A percentile compares a stretch with the other conserved stretches of the same genome.
phyloP scores from a whole-genome alignment of 2,888 invertebrate genomes.

The Mythimna loreyi region DNA sequence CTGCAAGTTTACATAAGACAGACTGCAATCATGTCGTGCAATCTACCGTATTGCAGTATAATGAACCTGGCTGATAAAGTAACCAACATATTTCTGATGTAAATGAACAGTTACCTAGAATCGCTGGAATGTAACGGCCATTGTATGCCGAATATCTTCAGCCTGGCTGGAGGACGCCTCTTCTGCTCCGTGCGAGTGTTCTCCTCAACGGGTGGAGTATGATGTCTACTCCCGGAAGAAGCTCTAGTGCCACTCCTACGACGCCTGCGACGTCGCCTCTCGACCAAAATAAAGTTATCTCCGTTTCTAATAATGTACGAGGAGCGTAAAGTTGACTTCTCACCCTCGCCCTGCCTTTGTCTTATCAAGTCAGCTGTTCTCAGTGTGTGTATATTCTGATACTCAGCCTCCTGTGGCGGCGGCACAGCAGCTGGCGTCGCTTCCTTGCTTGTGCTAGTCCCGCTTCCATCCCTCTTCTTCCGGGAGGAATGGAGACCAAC shows the following conservation, averaged over 20 bases:
- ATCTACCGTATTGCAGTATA: constrained; percentile 70
- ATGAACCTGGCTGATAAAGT: constrained; percentile 57
- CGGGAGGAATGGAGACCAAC: constrained; percentile 91
- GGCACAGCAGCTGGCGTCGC: constrained; percentile 80
- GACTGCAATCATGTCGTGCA: constrained; percentile 67
- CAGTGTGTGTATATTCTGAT: constrained; percentile 88
- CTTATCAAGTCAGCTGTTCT: constrained; percentile 89
- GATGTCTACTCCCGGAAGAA: constrained; percentile 86
- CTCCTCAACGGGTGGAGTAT: constrained; percentile 87
- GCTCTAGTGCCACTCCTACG: constrained; percentile 88
- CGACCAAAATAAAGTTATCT: constrained; percentile 88
- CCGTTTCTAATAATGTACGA: constrained; percentile 89
- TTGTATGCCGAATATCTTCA: constrained; percentile 89
- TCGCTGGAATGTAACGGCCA: constrained; percentile 90
- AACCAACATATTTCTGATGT: constrained; percentile 51
- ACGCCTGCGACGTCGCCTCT: constrained; percentile 85
- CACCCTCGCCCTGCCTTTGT: constrained; percentile 86
- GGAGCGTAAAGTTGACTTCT: constrained; percentile 87
- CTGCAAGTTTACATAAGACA: constrained; percentile 70
- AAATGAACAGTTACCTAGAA: constrained; percentile 79
- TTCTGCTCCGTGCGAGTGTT: constrained; percentile 84
- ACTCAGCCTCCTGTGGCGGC: constrained; percentile 86
- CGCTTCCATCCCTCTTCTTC: constrained; percentile 90
- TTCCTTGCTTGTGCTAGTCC: constrained; percentile 87
- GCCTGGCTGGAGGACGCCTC: constrained; percentile 86